phyloP scores from a whole-genome alignment of 2,888 invertebrate species.

The Elysia crispata region DNA sequence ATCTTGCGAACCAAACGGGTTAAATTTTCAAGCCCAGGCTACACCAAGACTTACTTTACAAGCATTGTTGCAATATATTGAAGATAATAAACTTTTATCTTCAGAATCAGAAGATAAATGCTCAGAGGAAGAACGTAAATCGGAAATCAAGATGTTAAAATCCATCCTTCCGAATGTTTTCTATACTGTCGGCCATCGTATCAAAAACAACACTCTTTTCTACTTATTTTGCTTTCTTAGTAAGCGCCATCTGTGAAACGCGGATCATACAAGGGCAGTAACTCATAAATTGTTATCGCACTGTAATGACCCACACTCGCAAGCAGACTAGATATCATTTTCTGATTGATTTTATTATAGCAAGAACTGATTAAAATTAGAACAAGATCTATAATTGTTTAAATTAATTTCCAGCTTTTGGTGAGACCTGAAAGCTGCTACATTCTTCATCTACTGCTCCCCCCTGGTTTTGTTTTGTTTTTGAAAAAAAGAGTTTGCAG shows the following conservation, averaged over 20 bases:
- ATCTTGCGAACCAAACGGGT: background rate
- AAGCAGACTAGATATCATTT: no score
- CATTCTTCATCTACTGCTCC: no score
- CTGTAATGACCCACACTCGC: no score
- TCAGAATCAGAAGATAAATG: slow-evolving; percentile 36
- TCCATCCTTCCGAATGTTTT: slow-evolving; percentile 34
- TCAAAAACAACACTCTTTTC: slow-evolving; percentile 36
- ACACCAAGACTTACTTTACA: slow-evolving; percentile 39
- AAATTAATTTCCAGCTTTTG: no score
- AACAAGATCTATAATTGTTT: no score
- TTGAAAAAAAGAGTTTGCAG: no score
- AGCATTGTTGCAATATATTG: slow-evolving; percentile 46
- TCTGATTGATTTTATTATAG: no score
- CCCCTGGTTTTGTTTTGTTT: no score
- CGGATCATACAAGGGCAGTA: slow-evolving; percentile 31
- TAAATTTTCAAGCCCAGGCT: no score
- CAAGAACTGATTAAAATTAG: no score
- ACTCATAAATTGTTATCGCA: slow-evolving; percentile 13
- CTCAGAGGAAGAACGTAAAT: slow-evolving; percentile 38
- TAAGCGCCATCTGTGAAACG: slow-evolving; percentile 48
- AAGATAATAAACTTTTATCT: slow-evolving; percentile 42
- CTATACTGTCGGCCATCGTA: slow-evolving; percentile 38
- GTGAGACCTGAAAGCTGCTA: no score
- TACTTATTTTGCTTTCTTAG: background rate
- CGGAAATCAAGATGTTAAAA: slow-evolving; percentile 45